Conservation (phyloP, 2,888 invertebrate species). For the Eupithecia tripunctaria region DNA sequence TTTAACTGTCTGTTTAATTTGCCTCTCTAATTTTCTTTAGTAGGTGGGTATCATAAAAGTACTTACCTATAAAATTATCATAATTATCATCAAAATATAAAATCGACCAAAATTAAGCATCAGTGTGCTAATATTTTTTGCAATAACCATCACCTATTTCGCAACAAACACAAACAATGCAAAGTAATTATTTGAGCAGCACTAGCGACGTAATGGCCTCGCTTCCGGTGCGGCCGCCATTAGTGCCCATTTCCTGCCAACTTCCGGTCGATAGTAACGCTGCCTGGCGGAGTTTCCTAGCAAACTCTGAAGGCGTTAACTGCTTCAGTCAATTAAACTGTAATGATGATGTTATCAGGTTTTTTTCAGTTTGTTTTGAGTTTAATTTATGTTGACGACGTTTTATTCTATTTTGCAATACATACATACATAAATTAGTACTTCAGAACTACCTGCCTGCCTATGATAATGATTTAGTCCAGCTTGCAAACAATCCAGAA, state of each 20-base stretch:
- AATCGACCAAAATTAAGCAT: neutral
- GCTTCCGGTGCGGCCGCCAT: slow-evolving; percentile 79
- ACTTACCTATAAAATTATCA: too few species aligned
- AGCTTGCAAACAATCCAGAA: neutral
- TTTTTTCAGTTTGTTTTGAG: slow-evolving; percentile 19
- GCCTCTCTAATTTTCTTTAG: neutral
- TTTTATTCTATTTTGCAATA: neutral
- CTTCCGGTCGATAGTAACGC: slow-evolving; percentile 71
- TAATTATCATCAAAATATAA: too few species aligned
- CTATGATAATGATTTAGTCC: neutral
- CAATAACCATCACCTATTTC: slow-evolving; percentile 51
- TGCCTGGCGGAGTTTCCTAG: slow-evolving; percentile 52
- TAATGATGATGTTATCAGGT: slow-evolving; percentile 53
- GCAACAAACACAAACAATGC: slow-evolving; percentile 54
- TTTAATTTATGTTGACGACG: neutral
- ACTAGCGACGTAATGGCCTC: slow-evolving; percentile 77
- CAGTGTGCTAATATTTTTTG: slow-evolving; percentile 20
- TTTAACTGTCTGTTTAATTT: neutral
- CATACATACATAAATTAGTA: neutral
- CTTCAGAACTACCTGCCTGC: neutral
- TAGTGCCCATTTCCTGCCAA: slow-evolving; percentile 80
- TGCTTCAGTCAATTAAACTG: slow-evolving; percentile 38
- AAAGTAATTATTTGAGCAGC: slow-evolving; percentile 81
- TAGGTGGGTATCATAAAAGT: too few species aligned
- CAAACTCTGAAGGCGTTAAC: slow-evolving; percentile 40